phyloP scores from a whole-genome alignment of 2,113 vertebrate genomes.

The Procavia capensis region DNA sequence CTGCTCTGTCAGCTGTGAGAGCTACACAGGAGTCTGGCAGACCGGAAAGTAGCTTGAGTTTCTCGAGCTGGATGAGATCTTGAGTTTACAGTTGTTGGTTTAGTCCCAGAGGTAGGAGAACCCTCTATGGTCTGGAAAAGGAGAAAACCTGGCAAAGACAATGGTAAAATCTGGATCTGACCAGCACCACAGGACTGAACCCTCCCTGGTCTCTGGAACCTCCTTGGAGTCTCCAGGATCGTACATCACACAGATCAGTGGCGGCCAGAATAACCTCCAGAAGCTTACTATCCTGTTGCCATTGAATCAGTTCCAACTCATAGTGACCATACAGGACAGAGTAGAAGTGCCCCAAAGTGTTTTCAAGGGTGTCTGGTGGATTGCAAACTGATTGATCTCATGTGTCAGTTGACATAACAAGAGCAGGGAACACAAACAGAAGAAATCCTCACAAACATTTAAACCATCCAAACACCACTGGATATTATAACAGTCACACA shows the following conservation, averaged over 20 bases:
- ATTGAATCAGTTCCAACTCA: no score
- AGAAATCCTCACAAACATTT: background rate
- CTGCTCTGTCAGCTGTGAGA: background rate
- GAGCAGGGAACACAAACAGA: background rate
- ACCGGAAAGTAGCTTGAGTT: background rate
- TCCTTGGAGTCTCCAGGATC: background rate
- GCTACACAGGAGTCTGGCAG: accelerated
- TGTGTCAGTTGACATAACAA: background rate
- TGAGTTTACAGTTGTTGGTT: background rate
- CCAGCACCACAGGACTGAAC: background rate
- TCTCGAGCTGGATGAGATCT: background rate
- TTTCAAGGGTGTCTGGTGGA: no score
- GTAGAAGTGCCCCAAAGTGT: no score
- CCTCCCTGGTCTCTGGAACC: background rate
- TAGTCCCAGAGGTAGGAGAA: background rate
- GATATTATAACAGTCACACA: no score
- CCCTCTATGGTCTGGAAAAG: background rate
- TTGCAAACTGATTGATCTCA: background rate
- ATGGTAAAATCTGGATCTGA: background rate
- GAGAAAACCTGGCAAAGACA: background rate
- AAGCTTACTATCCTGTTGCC: no score
- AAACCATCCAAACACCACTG: background rate
- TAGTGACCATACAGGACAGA: no score
- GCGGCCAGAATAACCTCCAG: background rate
- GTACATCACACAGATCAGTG: background rate